Evolutionary conservation across 2,113 vertebrate species (phyloP), one percentile per base, ranked within the genome.

Genomic region (Copsychus sechellarum): DNA sequence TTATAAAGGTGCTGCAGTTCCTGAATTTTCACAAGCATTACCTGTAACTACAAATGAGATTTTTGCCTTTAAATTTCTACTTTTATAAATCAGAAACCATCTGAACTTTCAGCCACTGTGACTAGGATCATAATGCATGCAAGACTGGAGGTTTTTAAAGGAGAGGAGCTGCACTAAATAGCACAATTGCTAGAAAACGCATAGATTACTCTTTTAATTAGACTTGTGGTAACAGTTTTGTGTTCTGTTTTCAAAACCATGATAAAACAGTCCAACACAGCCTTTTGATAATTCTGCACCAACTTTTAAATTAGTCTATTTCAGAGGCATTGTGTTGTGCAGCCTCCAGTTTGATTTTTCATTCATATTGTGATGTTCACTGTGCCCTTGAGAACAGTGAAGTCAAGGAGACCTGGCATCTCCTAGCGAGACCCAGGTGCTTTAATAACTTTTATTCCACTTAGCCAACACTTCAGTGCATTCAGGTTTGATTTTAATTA

Each of bases 401-500:
- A 80, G 34, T 12, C 57, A 56, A 56, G 69, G 40, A 91, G 56
- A 81, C 25, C 12, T 31, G 34, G 29, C 26, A 58, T 51, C 34
- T 66, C 40, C 22, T 28, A 64, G 26, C 1, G 42, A 78, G 58
- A 84, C 26, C 8, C 47, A 50, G 24, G 17, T 84, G 51, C 34
- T 79, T 86, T 88, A 92, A 31, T 87, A 91, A 65, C 53, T 56
- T 45, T 33, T 84, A 57, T 24, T 85, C 6, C 47, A 77, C 70
- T 95, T 70, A 81, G 65, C 9, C 45, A 86, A 50, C 62, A 62
- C 67, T 93, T 90, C 47, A 88, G 76, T 64, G 65, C 53, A 87
- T 87, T 84, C 60, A 65, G 34, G 34, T 53, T 84, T 93, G 58
- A 85, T 89, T 96, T 87, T 70, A 87, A 80, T 93, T 79, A 93